phyloP scores from a whole-genome alignment of 2,797 vertebrate species.

The Delichon dasypus region DNA sequence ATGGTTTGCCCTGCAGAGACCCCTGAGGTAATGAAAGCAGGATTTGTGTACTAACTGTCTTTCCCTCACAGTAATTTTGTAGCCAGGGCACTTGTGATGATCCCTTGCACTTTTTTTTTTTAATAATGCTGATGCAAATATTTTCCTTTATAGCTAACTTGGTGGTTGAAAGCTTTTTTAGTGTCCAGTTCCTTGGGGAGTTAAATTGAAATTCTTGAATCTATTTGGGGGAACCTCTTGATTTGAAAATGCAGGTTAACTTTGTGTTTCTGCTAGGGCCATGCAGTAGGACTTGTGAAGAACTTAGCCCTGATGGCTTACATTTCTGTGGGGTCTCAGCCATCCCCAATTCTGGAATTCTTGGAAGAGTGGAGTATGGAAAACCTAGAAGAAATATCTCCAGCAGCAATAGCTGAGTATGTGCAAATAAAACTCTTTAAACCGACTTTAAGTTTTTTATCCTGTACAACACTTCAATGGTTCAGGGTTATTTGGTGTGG shows the following conservation, averaged over 20 bases:
- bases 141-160: neutral
- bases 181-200: neutral
- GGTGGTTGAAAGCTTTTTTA: neutral
- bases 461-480: neutral
- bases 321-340: conserved; percentile 98
- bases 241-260: neutral
- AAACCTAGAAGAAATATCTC: conserved; percentile 98
- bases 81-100: neutral
- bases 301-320: conserved; percentile 98
- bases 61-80: accelerated
- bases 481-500: neutral
- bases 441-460: neutral
- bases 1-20: conserved; percentile 99
- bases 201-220: neutral
- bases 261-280: conserved; percentile 81
- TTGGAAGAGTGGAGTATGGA: conserved; percentile 99
- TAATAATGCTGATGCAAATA: neutral
- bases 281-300: conserved; percentile 98
- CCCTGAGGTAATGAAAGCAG: conserved; percentile 84
- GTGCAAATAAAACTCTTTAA: conserved; percentile 55
- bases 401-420: conserved; percentile 97
- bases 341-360: conserved; percentile 97
- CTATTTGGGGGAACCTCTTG: neutral
- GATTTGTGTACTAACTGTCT: neutral
- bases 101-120: neutral